These are phyloP conservation scores for Scarus forsteni DNA, from an alignment of 2,797 vertebrate species.

Conservation along the genomic window DNA sequence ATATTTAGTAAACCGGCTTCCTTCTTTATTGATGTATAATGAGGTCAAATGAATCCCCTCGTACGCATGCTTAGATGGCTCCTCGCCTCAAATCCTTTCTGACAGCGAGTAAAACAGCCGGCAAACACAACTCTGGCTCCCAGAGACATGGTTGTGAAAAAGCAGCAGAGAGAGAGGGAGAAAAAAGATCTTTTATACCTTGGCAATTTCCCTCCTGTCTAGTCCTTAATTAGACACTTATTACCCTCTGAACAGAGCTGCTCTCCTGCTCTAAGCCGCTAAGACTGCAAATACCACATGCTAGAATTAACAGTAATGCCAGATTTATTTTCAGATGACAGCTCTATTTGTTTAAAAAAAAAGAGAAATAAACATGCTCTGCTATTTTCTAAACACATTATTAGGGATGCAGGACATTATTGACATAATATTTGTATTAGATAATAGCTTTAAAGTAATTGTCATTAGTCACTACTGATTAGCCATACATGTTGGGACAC, in stretches of 20 bases:
- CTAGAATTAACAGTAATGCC: constrained; percentile 68
- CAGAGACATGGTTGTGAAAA: constrained; percentile 83
- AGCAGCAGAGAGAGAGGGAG: constrained; percentile 17
- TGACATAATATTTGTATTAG: too few species aligned
- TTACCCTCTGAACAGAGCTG: constrained; percentile 74
- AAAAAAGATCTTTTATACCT: constrained; percentile 62
- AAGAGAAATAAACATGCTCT: neutral
- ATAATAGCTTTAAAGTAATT: too few species aligned
- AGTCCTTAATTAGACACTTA: constrained; percentile 81
- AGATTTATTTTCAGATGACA: constrained; percentile 69
- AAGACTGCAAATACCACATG: constrained; percentile 64
- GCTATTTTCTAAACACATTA: constrained; percentile 5
- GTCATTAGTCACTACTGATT: too few species aligned
- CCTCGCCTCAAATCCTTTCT: constrained; percentile 94
- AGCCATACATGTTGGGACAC: too few species aligned
- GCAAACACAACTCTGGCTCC: constrained; percentile 93
- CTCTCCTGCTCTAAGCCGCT: constrained; percentile 68
- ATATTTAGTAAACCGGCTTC: constrained; percentile 99
- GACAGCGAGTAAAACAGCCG: constrained; percentile 97
- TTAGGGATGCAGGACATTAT: too few species aligned
- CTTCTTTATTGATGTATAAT: constrained; percentile 99
- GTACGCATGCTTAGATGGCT: constrained; percentile 97
- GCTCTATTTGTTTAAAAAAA: constrained; percentile 61
- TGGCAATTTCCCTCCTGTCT: constrained; percentile 76
- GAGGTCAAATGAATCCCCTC: constrained; percentile 99